Evolutionary conservation across 1,140 invertebrate genomes (phyloP), one percentile per base, ranked within the genome.

Genomic region (Triops longicaudatus): DNA sequence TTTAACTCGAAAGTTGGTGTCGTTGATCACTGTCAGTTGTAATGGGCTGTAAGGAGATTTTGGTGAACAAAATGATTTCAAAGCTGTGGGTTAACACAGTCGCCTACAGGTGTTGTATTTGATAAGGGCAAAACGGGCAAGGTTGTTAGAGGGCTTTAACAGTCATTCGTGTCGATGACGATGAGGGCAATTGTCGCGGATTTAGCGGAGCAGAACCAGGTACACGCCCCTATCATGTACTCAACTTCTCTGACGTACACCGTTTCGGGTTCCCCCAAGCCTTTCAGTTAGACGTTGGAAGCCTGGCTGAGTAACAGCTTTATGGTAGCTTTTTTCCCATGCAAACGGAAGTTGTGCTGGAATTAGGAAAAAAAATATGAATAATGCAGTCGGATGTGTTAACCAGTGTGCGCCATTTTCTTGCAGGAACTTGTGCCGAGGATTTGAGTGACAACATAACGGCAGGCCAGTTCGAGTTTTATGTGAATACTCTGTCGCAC

Each of bases 401-500:
- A 63, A 63, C 50, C 50, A 63, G 50, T 63, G 50, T 63, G 50
- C 50, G 50, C 22, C 50, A 63, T 63, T 63, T 63, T 63, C 50
- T 63, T 63, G 50, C 50, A 63, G 50, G 50, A 22, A 63, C 50
- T 17, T 22, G 17, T 6, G 14, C 50, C 50, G 50, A 7, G n/a
- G 50, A 63, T 63, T 63, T 63, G 0, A 63, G 50, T 63, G 50
- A 72, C 11, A 37, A 73, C 28, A 27, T 73, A 73, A 12, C 72
- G 6, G 71, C 76, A 1, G 27, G 42, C 26, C 76, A 72, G 22
- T 44, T 77, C 63, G 76, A 77, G 37, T 77, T 77, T 31, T 77
- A 77, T 73, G 42, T 77, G 63, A 77, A 77, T 71, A 14, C 22
- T 73, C 76, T 77, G 72, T 44, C 74, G 43, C 43, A 50, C 17